Percentiles rank a stretch among this genome's conserved stretches.
These are phyloP conservation scores for Tortricodes alternella DNA, from an alignment of 2,888 invertebrate species.

Conservation along the genomic window DNA sequence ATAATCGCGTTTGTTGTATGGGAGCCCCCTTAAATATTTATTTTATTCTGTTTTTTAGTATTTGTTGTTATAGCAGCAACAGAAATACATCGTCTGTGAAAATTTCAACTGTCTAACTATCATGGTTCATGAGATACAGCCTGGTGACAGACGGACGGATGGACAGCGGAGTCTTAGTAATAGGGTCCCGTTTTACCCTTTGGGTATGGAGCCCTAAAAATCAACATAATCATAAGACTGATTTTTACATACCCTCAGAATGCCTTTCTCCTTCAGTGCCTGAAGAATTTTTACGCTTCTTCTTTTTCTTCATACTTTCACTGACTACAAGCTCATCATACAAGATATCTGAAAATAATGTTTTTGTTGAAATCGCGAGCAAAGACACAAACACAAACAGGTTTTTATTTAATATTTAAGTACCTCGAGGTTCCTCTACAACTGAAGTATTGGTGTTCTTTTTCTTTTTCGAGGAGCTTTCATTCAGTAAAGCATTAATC, in stretches of 20 bases:
- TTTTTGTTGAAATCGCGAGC: not conserved
- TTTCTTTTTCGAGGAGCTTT: not conserved
- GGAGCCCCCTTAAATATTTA: no score
- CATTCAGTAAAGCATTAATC: not conserved
- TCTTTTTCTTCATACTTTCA: constrained; percentile 9
- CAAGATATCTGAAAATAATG: not conserved
- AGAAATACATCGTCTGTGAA: no score
- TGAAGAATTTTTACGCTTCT: constrained; percentile 5
- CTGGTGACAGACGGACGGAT: no score
- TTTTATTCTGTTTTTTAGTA: no score
- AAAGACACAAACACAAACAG: not conserved
- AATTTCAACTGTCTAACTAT: no score
- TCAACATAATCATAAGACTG: no score
- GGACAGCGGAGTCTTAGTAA: no score
- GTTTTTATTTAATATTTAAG: not conserved
- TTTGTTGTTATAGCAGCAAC: no score
- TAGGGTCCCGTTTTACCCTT: no score
- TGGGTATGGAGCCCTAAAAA: no score
- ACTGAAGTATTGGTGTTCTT: not conserved
- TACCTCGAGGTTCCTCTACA: not conserved
- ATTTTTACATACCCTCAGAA: not conserved
- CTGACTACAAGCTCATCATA: not conserved
- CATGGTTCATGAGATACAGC: no score
- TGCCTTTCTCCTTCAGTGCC: not conserved
- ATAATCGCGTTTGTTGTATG: no score